Percentiles rank a stretch among this genome's conserved stretches.
Evolutionary conservation across 2,888 invertebrate species (phyloP).

Genomic region (Micropterix aruncella): DNA sequence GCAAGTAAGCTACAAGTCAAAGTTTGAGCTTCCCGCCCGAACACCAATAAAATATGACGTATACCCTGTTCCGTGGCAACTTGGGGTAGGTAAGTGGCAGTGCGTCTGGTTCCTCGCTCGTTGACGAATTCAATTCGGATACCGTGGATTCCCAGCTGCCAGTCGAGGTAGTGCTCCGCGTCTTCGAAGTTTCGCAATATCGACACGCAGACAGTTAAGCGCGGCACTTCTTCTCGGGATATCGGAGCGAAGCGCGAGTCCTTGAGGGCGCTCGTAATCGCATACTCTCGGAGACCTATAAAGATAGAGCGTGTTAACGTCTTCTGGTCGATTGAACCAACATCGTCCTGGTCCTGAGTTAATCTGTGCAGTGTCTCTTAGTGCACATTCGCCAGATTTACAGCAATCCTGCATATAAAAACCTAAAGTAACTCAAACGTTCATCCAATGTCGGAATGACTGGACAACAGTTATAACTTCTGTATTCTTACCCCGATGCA

Average conservation of each 20-base stretch:
- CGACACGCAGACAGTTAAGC: conserved; percentile 89
- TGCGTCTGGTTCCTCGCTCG: conserved; percentile 85
- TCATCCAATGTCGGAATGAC: no score
- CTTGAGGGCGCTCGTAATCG: conserved; percentile 94
- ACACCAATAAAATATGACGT: conserved; percentile 12
- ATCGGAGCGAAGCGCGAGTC: conserved; percentile 96
- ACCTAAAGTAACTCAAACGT: no score
- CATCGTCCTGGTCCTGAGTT: no score
- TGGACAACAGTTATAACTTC: no score
- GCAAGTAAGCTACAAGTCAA: conserved; percentile 10
- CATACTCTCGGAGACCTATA: conserved; percentile 86
- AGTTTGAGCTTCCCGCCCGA: conserved; percentile 5
- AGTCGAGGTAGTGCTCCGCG: conserved; percentile 87
- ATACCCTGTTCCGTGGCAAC: conserved; percentile 95
- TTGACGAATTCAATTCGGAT: conserved; percentile 95
- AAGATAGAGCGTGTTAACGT: no score
- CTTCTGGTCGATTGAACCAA: no score
- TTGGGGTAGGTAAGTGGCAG: conserved; percentile 97
- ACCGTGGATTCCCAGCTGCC: conserved; percentile 95
- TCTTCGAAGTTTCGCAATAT: conserved; percentile 94
- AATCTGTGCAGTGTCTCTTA: no score
- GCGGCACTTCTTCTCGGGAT: conserved; percentile 81
- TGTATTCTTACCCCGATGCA: no score
- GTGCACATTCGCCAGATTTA: no score
- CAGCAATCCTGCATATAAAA: no score